These are phyloP conservation scores for Eupithecia exiguata DNA, from an alignment of 2,888 invertebrate species.

Conservation along the genomic window DNA sequence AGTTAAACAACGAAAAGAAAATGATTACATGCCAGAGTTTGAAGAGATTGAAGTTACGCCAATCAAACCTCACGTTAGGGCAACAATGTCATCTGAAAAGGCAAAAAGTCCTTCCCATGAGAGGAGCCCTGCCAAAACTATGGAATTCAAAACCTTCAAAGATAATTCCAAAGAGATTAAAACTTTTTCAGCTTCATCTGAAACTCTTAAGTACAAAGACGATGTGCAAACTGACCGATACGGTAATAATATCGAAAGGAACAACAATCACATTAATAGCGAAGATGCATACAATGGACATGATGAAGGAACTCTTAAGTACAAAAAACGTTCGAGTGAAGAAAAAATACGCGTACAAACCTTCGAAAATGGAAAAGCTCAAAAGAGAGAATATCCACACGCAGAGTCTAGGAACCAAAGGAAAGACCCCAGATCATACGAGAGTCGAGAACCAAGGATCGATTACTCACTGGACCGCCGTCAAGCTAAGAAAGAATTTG, in stretches of 20 bases:
- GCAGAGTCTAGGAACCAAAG: conserved; percentile 70
- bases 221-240: conserved; percentile 75
- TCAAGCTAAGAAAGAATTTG: conserved; percentile 70
- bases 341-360: conserved; percentile 69
- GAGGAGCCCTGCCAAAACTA: conserved; percentile 71
- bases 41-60: conserved; percentile 81
- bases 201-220: conserved; percentile 79
- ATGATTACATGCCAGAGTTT: conserved; percentile 78
- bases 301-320: conserved; percentile 78
- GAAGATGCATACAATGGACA: conserved; percentile 73
- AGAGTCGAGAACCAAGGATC: conserved; percentile 72
- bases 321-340: conserved; percentile 76
- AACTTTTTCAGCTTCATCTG: conserved; percentile 80
- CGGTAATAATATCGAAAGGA: conserved; percentile 74
- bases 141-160: conserved; percentile 82
- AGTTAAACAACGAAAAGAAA: conserved; percentile 75
- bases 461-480: conserved; percentile 79
- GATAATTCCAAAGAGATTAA: conserved; percentile 80
- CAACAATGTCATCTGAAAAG: conserved; percentile 74
- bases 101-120: conserved; percentile 72
- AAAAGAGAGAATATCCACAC: conserved; percentile 74
- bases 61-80: conserved; percentile 77
- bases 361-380: conserved; percentile 55
- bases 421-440: conserved; percentile 67
- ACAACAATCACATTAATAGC: conserved; percentile 68